Percentiles rank a stretch among this genome's conserved stretches.
Conservation (phyloP, 2,888 invertebrate genomes). For the Teinopalpus imperialis region DNA sequence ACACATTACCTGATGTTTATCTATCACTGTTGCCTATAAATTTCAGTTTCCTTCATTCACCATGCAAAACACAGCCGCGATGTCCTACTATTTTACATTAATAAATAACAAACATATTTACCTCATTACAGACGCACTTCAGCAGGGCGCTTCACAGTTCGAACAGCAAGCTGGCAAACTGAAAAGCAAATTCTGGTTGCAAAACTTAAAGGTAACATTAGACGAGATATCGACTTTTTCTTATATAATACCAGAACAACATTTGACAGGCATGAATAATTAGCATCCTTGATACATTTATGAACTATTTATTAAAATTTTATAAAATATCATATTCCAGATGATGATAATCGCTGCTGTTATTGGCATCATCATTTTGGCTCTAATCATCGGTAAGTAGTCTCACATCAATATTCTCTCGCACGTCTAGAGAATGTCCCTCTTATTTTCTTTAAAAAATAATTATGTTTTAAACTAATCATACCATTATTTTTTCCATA, state of each 20-base stretch:
- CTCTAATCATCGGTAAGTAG: constrained; percentile 93
- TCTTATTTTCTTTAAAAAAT: constrained; percentile 33
- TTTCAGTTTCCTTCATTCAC: too few species aligned
- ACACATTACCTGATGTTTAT: too few species aligned
- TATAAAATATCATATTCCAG: constrained; percentile 60
- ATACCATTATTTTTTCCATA: constrained; percentile 64
- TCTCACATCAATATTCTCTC: neutral
- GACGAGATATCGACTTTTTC: too few species aligned
- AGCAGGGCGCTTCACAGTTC: constrained; percentile 97
- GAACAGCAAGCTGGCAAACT: constrained; percentile 98
- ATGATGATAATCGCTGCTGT: constrained; percentile 97
- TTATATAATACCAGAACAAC: too few species aligned
- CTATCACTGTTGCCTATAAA: too few species aligned
- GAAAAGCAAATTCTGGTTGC: constrained; percentile 99
- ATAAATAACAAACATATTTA: too few species aligned
- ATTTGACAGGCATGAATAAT: too few species aligned
- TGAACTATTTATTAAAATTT: too few species aligned
- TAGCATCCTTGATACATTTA: too few species aligned
- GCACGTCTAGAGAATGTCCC: constrained; percentile 39
- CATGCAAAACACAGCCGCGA: too few species aligned
- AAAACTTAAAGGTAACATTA: constrained; percentile 92
- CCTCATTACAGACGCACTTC: constrained; percentile 88
- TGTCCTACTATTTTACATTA: too few species aligned
- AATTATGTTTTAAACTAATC: constrained; percentile 63
- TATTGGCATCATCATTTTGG: constrained; percentile 90